Conservation (phyloP, 1,140 invertebrate species). For the Holotrichia oblita region DNA sequence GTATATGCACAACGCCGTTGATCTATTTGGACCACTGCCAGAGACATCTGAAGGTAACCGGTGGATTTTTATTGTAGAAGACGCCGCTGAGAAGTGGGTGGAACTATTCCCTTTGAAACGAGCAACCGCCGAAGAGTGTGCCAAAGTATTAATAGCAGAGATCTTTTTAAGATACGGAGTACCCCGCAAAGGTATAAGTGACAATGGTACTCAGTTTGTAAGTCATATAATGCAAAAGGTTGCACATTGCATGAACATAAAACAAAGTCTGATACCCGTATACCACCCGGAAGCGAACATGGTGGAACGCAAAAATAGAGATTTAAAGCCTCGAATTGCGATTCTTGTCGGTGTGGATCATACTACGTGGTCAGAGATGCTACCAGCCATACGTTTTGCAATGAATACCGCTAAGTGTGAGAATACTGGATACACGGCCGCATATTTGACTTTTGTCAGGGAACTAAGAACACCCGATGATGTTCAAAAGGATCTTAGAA, state of each 20-base stretch:
- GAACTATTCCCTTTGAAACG: background rate
- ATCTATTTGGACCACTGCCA: background rate
- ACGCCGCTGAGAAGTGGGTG: background rate
- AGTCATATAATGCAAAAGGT: slow-evolving; percentile 9
- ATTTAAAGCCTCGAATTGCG: slow-evolving; percentile 57
- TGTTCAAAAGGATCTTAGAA: slow-evolving; percentile 38
- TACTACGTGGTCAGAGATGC: slow-evolving; percentile 52
- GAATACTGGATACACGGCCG: slow-evolving; percentile 54
- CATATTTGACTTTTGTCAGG: slow-evolving; percentile 54
- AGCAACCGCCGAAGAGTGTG: background rate
- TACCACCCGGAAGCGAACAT: slow-evolving; percentile 61
- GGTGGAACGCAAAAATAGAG: slow-evolving; percentile 59
- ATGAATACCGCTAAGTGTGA: slow-evolving; percentile 54
- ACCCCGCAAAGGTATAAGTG: background rate
- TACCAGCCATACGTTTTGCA: slow-evolving; percentile 52
- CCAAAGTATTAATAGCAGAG: background rate
- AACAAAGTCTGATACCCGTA: background rate
- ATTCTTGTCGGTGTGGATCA: slow-evolving; percentile 57
- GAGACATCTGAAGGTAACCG: background rate
- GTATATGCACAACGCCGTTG: background rate
- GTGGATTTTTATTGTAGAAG: slow-evolving; percentile 23
- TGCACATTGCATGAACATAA: background rate
- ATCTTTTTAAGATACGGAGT: background rate
- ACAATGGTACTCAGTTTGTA: slow-evolving; percentile 30
- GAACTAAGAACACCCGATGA: slow-evolving; percentile 51